Percentiles rank a stretch among this genome's conserved stretches.
These are phyloP conservation scores for Carcharodon carcharias DNA, from an alignment of 2,797 vertebrate genomes.

Conservation along the genomic window DNA sequence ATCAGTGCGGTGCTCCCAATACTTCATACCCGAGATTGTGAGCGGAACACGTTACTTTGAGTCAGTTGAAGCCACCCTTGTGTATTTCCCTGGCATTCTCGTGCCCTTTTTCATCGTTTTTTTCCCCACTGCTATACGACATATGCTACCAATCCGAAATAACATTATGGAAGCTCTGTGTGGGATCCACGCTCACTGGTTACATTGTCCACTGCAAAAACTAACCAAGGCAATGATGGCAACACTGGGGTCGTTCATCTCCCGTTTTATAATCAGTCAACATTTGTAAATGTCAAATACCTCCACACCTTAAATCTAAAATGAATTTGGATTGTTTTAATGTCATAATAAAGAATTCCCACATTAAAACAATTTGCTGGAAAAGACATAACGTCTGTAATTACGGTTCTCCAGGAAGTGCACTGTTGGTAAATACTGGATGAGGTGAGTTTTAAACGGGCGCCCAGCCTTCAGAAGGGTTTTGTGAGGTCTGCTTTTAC, in stretches of 20 bases:
- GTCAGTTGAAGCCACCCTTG: background rate
- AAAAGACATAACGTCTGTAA: background rate
- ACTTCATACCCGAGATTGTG: background rate
- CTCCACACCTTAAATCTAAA: background rate
- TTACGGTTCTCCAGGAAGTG: background rate
- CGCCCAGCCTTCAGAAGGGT: background rate
- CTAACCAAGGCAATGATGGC: background rate
- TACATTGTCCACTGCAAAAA: background rate
- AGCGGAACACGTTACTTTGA: background rate
- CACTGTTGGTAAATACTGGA: background rate
- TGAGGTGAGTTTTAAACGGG: conserved; percentile 12
- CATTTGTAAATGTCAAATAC: background rate
- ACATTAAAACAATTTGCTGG: background rate
- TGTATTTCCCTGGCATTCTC: background rate
- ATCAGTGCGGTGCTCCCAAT: background rate
- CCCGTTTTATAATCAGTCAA: background rate
- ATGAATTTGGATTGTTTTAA: background rate
- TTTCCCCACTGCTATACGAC: background rate
- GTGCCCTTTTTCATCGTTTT: background rate
- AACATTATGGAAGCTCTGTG: background rate
- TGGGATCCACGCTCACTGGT: background rate
- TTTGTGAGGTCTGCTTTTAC: background rate
- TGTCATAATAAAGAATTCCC: background rate
- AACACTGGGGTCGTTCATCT: background rate
- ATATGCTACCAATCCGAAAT: background rate